Evolutionary conservation across 2,113 vertebrate species (phyloP).

Genomic region (Synodontis membranacea): DNA sequence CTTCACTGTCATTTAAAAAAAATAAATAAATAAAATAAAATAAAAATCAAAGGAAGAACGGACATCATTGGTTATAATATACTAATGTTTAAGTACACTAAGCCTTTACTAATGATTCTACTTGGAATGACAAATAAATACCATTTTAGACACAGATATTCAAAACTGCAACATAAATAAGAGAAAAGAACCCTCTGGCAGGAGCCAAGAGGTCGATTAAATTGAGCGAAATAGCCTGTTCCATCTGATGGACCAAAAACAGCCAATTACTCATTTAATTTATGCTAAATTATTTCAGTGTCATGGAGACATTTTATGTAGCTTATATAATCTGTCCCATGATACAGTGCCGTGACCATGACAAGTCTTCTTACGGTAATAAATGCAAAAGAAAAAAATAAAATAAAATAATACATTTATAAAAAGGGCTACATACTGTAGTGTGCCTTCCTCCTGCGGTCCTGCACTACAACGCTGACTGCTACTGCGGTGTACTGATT

Average conservation of each 20-base stretch:
- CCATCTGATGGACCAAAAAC: not conserved
- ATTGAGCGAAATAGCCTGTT: constrained; percentile 18
- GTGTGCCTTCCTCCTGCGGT: not conserved
- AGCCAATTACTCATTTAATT: constrained; percentile 15
- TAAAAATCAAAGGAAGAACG: not conserved
- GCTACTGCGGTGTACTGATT: constrained; percentile 8
- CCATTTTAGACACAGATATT: constrained; percentile 19
- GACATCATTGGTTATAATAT: not conserved
- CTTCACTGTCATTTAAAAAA: not conserved
- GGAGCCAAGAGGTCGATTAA: constrained; percentile 41
- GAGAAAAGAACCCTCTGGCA: constrained; percentile 15
- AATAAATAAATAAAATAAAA: too few species aligned
- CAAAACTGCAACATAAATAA: constrained; percentile 30
- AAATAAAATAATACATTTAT: too few species aligned
- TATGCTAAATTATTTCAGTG: constrained; percentile 49
- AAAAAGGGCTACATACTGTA: not conserved
- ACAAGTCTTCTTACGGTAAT: not conserved
- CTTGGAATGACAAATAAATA: constrained; percentile 20
- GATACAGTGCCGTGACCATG: not conserved
- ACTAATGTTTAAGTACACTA: not conserved
- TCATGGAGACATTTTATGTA: constrained; percentile 38
- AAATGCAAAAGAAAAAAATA: not conserved
- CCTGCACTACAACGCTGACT: not conserved
- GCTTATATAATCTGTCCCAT: constrained; percentile 28
- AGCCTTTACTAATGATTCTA: not conserved